Base-by-base conservation (phyloP, 2,888 invertebrate genomes). In the Drosophila nigritarsus region DNA sequence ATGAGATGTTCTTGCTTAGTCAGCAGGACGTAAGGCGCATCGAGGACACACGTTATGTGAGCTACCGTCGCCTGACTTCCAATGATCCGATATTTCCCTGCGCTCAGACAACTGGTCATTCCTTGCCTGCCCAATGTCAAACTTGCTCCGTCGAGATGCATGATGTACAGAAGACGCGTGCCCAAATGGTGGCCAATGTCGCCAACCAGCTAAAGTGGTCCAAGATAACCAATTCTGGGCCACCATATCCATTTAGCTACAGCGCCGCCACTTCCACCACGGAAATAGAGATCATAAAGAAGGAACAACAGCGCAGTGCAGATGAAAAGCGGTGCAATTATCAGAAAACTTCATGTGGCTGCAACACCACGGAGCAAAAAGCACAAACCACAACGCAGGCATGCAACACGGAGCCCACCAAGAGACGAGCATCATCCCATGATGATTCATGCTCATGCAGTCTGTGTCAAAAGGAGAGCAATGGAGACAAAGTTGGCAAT, bases 1-100 rank as follows among this genome's bases (percentile, higher is more conserved):
- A 90, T 49, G 89, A 92, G 24, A 53, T 80, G 38, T 87, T 78
- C 24, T 36, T 92, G 27, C 54, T 92, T 8, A 88, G 87, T 0
- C 92, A 92, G 59, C 92, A 92, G 72, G 92, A 92, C 65, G 65
- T 91, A 9, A 86, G 92, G 3, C 88, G 90, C 56, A 78, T 86
- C 20, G 91, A 92, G 59, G 92, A 92, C 8, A 76, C 74, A 0
- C 87, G 92, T 3, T 32, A 80, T 15, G 50, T 91, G 4, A 82
- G 70, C 8, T 89, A 90, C 30, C 83, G 58, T 45, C 90, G 83
- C 36, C 18, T 91, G 27, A 48, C 62, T 7, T 53, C 83, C 36
- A 85, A 80, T 61, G 89, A 84, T 65, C 67, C 73, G 3, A 8
- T 30, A 0, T 4, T 8, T 3, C n/a, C 68, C 1, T 13, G 5